Conservation (phyloP, 2,113 vertebrate genomes). For the Polyodon spathula region DNA sequence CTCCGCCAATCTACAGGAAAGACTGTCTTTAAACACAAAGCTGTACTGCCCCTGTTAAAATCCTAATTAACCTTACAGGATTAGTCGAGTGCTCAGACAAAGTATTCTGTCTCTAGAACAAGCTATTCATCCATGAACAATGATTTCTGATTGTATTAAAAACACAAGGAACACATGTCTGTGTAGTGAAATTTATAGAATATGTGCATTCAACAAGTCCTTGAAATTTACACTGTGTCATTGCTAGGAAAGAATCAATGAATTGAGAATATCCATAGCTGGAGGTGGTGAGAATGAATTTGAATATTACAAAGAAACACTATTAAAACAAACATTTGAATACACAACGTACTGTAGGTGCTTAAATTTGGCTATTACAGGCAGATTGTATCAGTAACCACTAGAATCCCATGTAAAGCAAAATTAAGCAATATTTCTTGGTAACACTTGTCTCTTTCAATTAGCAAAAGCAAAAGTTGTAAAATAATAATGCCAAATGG, state of each 20-base stretch:
- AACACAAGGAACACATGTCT: slow-evolving; percentile 15
- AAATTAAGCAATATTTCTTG: too few species aligned
- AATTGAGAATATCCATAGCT: neutral
- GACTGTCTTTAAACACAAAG: neutral
- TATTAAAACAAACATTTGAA: too few species aligned
- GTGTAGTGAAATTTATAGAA: slow-evolving; percentile 45
- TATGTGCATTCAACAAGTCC: slow-evolving; percentile 34
- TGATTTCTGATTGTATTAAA: slow-evolving; percentile 41
- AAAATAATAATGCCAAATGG: too few species aligned
- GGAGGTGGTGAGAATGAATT: too few species aligned
- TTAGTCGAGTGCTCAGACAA: slow-evolving; percentile 18
- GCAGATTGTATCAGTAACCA: too few species aligned
- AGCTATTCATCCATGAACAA: slow-evolving; percentile 55
- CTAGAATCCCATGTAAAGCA: too few species aligned
- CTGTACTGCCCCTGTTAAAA: slow-evolving; percentile 20
- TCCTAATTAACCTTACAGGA: slow-evolving; percentile 18
- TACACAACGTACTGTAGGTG: too few species aligned
- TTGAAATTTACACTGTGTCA: neutral
- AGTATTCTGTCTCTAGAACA: slow-evolving; percentile 45
- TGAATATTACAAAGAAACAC: too few species aligned
- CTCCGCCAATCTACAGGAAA: neutral
- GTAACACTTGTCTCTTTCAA: too few species aligned
- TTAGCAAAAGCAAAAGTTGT: too few species aligned
- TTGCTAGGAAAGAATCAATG: neutral
- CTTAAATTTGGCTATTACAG: too few species aligned